A percentile compares a stretch with the other conserved stretches of the same genome.
Evolutionary conservation across 2,113 vertebrate species (phyloP).

Genomic region (Thamnaconus septentrionalis): DNA sequence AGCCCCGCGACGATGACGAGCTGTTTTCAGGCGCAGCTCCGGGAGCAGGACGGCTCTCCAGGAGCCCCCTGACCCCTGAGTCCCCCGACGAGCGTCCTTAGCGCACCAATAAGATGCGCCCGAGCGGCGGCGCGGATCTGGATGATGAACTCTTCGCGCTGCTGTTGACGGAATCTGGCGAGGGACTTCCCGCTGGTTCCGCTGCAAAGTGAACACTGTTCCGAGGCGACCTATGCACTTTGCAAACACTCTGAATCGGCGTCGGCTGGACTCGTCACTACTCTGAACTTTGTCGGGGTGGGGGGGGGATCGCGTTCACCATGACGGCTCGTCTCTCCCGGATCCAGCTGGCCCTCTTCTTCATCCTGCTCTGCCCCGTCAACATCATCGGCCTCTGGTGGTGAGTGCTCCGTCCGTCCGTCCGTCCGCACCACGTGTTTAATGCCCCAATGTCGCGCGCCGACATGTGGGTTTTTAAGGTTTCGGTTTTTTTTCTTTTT

Average conservation of each 20-base stretch:
- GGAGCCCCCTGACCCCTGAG: conserved; percentile 64
- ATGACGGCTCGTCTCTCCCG: conserved; percentile 84
- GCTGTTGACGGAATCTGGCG: conserved; percentile 19
- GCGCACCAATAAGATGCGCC: conserved; percentile 64
- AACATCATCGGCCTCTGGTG: conserved; percentile 95
- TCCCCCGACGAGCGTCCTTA: conserved; percentile 68
- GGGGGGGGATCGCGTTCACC: conserved; percentile 45
- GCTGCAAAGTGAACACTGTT: no score
- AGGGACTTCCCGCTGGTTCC: no score
- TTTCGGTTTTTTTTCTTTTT: neutral
- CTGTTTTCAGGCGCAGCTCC: conserved; percentile 61
- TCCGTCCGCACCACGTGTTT: conserved; percentile 49
- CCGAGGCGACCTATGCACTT: conserved; percentile 41
- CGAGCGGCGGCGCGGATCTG: conserved; percentile 46
- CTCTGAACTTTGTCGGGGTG: conserved; percentile 34
- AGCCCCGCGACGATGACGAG: conserved; percentile 62
- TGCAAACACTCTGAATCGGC: conserved; percentile 28
- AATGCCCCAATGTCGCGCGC: conserved; percentile 1
- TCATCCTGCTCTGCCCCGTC: conserved; percentile 90
- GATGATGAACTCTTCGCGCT: conserved; percentile 58
- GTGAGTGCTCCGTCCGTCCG: conserved; percentile 75
- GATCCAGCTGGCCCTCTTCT: conserved; percentile 87
- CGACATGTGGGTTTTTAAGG: neutral
- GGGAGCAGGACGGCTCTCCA: conserved; percentile 62
- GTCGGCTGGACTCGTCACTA: conserved; percentile 37